Evolutionary conservation across 2,113 vertebrate genomes (phyloP).

Genomic region (Heliornis fulica): DNA sequence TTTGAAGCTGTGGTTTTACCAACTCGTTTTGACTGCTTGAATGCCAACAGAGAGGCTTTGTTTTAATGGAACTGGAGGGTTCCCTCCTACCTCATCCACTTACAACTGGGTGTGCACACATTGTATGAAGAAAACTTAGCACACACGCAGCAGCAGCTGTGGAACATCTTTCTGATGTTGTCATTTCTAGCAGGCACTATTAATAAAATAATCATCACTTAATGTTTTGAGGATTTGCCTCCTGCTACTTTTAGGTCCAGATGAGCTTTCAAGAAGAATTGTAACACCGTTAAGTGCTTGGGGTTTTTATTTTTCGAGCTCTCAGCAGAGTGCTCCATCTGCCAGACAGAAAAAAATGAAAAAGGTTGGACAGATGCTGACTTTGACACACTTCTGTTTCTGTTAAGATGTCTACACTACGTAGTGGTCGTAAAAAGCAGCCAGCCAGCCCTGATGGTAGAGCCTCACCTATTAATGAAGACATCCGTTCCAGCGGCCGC

Average conservation of each 20-base stretch:
- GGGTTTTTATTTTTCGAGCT: not conserved
- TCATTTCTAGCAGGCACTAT: not conserved
- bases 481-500: slow-evolving; percentile 92
- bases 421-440: slow-evolving; percentile 98
- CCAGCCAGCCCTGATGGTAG: slow-evolving; percentile 94
- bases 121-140: not conserved
- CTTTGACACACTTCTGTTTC: not conserved
- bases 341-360: fast-evolving
- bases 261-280: not conserved
- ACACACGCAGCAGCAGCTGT: not conserved
- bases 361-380: not conserved
- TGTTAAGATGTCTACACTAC: slow-evolving; percentile 92
- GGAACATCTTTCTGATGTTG: not conserved
- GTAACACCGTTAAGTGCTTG: fast-evolving
- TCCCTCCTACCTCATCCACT: not conserved
- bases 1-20: not conserved
- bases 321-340: fast-evolving
- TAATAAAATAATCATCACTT: not conserved
- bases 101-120: fast-evolving
- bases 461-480: slow-evolving; percentile 91
- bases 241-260: not conserved
- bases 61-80: not conserved
- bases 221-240: not conserved
- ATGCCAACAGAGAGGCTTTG: not conserved
- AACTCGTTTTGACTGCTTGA: not conserved